Evolutionary conservation across 1,140 invertebrate genomes (phyloP).

Genomic region (Sarcophaga bullata): DNA sequence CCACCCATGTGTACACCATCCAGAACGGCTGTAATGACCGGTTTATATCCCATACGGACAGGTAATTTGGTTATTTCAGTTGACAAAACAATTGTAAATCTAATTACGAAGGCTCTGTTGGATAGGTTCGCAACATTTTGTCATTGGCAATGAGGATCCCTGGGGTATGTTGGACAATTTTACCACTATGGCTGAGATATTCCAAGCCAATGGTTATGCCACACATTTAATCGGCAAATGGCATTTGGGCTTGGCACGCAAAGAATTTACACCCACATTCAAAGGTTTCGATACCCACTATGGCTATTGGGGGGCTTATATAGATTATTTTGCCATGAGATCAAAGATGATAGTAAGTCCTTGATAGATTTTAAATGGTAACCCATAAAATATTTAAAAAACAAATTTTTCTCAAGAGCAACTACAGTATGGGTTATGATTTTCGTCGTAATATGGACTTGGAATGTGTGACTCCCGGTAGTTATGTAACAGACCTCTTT

Average conservation of each 20-base stretch:
- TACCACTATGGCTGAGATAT: conserved; percentile 79
- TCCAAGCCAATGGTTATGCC: conserved; percentile 80
- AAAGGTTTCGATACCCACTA: conserved; percentile 88
- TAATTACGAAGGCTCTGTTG: background rate
- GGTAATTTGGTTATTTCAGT: conserved; percentile 66
- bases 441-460: conserved; percentile 74
- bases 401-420: background rate
- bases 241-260: conserved; percentile 81
- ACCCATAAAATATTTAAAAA: background rate
- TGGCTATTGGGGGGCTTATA: conserved; percentile 84
- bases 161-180: conserved; percentile 78
- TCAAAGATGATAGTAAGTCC: conserved; percentile 69
- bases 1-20: conserved; percentile 83
- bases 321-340: conserved; percentile 85
- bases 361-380: background rate
- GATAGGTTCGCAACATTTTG: conserved; percentile 81
- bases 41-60: conserved; percentile 84
- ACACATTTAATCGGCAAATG: conserved; percentile 93
- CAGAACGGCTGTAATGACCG: conserved; percentile 80
- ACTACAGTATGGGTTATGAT: conserved; percentile 72
- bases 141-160: conserved; percentile 78
- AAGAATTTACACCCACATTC: conserved; percentile 79
- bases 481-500: conserved; percentile 83
- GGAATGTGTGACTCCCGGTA: conserved; percentile 70
- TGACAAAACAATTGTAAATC: no score